Percentiles rank a stretch among this genome's conserved stretches.
These are phyloP conservation scores for Chorisops tibialis DNA, from an alignment of 2,888 invertebrate genomes.

Conservation along the genomic window DNA sequence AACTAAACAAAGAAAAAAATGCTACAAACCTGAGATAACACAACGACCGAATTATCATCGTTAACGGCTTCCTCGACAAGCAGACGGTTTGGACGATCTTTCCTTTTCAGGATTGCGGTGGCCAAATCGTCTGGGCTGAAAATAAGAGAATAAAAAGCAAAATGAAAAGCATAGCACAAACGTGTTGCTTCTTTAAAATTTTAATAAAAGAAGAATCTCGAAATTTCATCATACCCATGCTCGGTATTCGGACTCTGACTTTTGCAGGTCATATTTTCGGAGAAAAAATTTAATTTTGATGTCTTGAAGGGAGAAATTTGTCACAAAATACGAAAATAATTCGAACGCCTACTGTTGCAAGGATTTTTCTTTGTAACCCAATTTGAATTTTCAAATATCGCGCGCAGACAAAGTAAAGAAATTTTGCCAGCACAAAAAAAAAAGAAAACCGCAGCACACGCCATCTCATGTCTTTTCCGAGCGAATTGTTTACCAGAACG, in stretches of 20 bases:
- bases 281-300: conserved; percentile 11
- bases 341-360: background rate
- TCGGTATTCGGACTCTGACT: conserved; percentile 13
- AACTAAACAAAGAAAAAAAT: background rate
- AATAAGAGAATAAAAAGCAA: conserved; percentile 31
- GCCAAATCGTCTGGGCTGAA: conserved; percentile 83
- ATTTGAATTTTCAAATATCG: no score
- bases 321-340: background rate
- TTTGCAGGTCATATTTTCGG: conserved; percentile 28
- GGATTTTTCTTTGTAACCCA: background rate
- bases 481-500: no score
- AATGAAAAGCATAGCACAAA: no score
- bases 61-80: conserved; percentile 97
- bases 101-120: conserved; percentile 96
- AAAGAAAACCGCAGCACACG: no score
- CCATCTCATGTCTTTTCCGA: no score
- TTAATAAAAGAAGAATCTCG: no score
- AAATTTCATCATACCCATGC: conserved; percentile 8
- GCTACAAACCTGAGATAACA: conserved; percentile 78
- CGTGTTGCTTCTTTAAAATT: no score
- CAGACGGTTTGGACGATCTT: conserved; percentile 96
- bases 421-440: no score
- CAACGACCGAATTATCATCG: conserved; percentile 98
- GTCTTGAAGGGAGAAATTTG: background rate
- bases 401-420: no score